Conservation (phyloP, 1,140 invertebrate genomes). For the Drosophila rhopaloa region DNA sequence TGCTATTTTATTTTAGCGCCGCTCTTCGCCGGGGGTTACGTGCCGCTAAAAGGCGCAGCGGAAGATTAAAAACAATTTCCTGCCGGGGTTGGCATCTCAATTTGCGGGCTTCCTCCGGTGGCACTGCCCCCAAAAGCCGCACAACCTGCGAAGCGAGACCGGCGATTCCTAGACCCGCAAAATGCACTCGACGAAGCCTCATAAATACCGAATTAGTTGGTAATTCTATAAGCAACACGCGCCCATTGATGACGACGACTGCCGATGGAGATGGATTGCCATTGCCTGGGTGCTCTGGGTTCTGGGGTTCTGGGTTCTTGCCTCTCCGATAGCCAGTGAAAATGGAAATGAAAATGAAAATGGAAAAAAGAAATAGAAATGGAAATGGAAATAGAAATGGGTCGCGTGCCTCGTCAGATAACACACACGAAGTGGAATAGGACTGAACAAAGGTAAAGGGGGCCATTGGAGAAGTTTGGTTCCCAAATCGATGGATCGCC, state of each 20-base stretch:
- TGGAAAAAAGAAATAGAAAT: conserved; percentile 9
- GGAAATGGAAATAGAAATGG: conserved; percentile 17
- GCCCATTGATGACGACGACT: conserved; percentile 74
- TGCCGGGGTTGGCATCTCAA: conserved; percentile 68
- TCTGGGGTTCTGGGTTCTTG: conserved; percentile 2
- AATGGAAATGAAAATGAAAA: conserved; percentile 15
- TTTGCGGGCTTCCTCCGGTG: conserved; percentile 70
- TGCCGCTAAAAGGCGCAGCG: conserved; percentile 66
- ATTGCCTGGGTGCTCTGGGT: conserved; percentile 17
- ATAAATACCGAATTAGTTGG: conserved; percentile 84
- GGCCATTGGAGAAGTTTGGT: conserved; percentile 36
- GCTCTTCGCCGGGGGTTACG: conserved; percentile 33
- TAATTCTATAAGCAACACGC: conserved; percentile 85
- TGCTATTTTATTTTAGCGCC: conserved; percentile 12
- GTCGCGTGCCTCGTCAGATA: conserved; percentile 52
- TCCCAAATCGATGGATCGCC: conserved; percentile 50
- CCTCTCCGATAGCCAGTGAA: neutral
- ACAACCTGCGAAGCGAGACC: conserved; percentile 5
- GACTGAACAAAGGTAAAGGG: neutral
- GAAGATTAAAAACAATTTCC: conserved; percentile 79
- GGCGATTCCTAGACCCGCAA: conserved; percentile 63
- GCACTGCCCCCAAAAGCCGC: conserved; percentile 1
- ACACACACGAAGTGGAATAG: conserved; percentile 13
- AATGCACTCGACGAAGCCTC: conserved; percentile 82
- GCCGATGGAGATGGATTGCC: conserved; percentile 34